Base-by-base conservation (phyloP, 2,797 vertebrate genomes). In the Artibeus jamaicensis region DNA sequence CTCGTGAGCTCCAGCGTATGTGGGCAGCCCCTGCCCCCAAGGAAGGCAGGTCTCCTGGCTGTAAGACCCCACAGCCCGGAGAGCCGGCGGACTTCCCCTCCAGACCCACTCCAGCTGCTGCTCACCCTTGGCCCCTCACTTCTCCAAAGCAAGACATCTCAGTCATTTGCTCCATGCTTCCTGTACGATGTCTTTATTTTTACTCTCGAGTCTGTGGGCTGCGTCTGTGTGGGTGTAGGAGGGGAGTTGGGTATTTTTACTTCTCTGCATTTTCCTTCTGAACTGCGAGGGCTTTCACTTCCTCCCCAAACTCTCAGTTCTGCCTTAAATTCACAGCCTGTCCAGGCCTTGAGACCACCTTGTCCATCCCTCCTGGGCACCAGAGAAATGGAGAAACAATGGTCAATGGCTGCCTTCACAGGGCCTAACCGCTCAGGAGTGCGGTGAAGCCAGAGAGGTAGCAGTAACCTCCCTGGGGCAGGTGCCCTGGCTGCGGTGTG, bases 261-360 rank as follows among this genome's bases (percentile, higher is more conserved):
- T 83, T 95, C 89, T 95, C 92, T 90, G 92, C 37, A 55, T 97
- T 94, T 97, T 96, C 96, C 96, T 94, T 81, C 82, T 71, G 59
- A 82, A 59, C 59, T 32, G 59, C n/a, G 34, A 76, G 42, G 77
- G 76, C 65, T 97, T 91, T 97, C 96, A 95, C 90, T 97, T 97
- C 97, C 97, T 94, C 95, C 67, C 74, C 85, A 48, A 15, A 24
- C 46, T 96, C 96, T 94, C 93, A 57, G 83, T 97, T 97, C 97
- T 96, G 92, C 88, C 91, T 95, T 81, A n/a, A 78, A 78, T 37
- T 84, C 62, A 67, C 4, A 46, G 68, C 73, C 88, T 29, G 59
- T 24, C 67, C 34, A 11, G 42, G 39, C 74, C 95, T 21, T 22
- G 44, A 87, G 88, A 71, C 46, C 67, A 22, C 88, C 62, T 59